Conservation (phyloP, 2,113 vertebrate species). For the Oncorhynchus masou region DNA sequence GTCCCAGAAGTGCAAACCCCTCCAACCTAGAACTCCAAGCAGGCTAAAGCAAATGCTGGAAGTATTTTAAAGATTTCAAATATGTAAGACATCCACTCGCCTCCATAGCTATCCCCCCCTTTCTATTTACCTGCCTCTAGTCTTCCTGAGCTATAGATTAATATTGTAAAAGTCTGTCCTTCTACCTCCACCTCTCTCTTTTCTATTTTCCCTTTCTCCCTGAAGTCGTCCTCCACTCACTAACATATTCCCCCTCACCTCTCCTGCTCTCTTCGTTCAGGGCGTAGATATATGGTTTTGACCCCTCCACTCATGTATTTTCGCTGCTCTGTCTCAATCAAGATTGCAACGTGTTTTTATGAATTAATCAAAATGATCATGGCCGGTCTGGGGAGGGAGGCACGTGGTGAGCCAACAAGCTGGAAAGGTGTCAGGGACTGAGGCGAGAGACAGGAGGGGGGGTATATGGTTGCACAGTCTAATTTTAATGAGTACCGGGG, state of each 20-base stretch:
- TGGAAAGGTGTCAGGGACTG: slow-evolving; percentile 21
- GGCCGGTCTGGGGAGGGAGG: slow-evolving; percentile 57
- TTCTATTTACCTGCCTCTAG: neutral
- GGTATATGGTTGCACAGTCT: slow-evolving; percentile 56
- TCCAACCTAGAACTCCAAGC: too few relatives aligned
- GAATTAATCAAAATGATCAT: slow-evolving; percentile 80
- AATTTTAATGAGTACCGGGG: slow-evolving; percentile 79
- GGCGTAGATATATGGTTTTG: slow-evolving; percentile 42
- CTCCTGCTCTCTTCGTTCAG: neutral
- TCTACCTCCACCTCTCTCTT: slow-evolving; percentile 13
- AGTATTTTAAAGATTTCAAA: too few relatives aligned
- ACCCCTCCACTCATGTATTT: slow-evolving; percentile 54
- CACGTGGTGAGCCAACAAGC: neutral
- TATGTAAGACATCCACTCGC: too few relatives aligned
- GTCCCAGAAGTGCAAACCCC: too few relatives aligned
- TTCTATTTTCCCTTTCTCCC: too few relatives aligned
- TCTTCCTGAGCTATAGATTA: slow-evolving; percentile 47
- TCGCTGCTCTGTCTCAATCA: slow-evolving; percentile 70
- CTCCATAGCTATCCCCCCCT: too few relatives aligned
- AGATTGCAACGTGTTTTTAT: slow-evolving; percentile 66
- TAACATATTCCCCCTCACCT: slow-evolving; percentile 12
- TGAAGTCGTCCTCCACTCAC: neutral
- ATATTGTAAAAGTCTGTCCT: slow-evolving; percentile 52
- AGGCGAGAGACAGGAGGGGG: slow-evolving; percentile 33
- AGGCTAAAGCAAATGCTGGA: too few relatives aligned